Evolutionary conservation across 2,888 invertebrate species (phyloP).

Genomic region (Morinoia aosen): DNA sequence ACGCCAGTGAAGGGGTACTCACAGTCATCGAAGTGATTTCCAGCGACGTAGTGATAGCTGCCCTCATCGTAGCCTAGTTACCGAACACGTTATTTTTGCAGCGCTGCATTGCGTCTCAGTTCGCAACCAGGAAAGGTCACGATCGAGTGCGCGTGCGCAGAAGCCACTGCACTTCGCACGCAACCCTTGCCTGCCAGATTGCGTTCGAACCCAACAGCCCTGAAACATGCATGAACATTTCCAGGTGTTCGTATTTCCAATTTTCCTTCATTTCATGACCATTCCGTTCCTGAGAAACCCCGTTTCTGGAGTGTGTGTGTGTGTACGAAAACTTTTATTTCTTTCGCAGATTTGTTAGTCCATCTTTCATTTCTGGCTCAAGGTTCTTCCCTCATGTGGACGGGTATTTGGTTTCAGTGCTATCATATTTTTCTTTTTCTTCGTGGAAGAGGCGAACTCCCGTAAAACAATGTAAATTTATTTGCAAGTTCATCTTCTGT

Average conservation of each 20-base stretch:
- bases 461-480: no score
- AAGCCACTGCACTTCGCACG: background rate
- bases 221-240: background rate
- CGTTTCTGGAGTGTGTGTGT: no score
- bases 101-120: background rate
- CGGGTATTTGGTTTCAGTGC: no score
- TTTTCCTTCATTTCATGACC: no score
- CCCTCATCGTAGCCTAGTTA: background rate
- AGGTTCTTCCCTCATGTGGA: no score
- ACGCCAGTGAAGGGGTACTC: background rate
- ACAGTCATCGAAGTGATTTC: background rate
- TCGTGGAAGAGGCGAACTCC: no score
- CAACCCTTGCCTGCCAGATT: background rate
- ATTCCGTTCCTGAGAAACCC: no score
- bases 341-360: no score
- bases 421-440: no score
- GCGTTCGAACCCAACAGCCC: background rate
- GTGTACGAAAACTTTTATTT: no score
- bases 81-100: background rate
- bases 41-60: background rate
- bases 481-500: no score
- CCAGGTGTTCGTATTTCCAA: background rate
- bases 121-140: constrained; percentile 10
- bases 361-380: no score
- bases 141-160: background rate